Evolutionary conservation across 2,888 invertebrate species (phyloP), one percentile per base, ranked within the genome.

Genomic region (Cryptophagus acutangulus): DNA sequence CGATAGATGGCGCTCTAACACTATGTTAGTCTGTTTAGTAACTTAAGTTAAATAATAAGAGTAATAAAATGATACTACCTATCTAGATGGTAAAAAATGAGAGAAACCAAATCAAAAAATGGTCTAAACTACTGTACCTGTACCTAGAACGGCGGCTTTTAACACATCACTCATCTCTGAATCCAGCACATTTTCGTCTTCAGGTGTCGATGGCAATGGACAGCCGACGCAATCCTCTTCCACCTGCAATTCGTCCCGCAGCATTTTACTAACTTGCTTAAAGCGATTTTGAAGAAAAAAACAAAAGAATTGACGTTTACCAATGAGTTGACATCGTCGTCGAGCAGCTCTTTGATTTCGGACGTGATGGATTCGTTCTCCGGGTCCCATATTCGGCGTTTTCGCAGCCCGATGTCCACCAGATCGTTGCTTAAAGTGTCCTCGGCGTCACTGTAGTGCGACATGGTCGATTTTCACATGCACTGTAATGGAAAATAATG

Each of bases 91-190:
- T n/a, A n/a, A n/a, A n/a, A 28, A 36, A 35, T 37, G 26, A 34
- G 39, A 14, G 40, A 5, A 35, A 41, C 34, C 10, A 38, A 41
- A 47, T 41, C 40, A 46, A 47, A 46, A 46, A 48, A 51, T 48
- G 43, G 48, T 49, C 43, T 50, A 56, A 45, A 43, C 58, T 63
- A 66, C 62, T 58, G 56, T 67, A 69, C 67, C 66, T 67, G 64
- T 69, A 70, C 69, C 69, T 41, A 88, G 73, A 42, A 88, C 87
- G 28, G 87, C 87, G 43, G 87, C 87, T 69, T 88, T 89, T 46
- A 89, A 69, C 17, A 88, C 88, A 67, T 88, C 88, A 18, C 86
- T 85, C 83, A 88, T 87, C 73, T 89, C 89, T 36, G 85, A 84
- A 63, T 88, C 87, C 54, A 89, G 74, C 18, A 89, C 74, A 63